A percentile compares a stretch with the other conserved stretches of the same genome.
These are phyloP conservation scores for Panonychus citri DNA, from an alignment of 1,140 invertebrate genomes.

Conservation along the genomic window DNA sequence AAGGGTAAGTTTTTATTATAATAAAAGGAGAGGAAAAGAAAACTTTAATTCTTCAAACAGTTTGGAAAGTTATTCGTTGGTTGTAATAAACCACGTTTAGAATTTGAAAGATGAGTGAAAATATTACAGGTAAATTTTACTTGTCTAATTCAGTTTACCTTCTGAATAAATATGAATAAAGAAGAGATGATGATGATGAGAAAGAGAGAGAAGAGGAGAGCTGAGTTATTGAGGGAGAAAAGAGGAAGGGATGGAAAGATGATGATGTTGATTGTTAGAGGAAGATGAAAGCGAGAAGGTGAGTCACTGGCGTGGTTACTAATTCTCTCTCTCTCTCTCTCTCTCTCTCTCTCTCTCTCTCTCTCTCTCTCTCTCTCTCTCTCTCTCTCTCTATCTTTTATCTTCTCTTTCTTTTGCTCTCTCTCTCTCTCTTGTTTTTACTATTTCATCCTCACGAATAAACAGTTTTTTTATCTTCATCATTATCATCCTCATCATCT, in stretches of 20 bases:
- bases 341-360: conserved; percentile 1
- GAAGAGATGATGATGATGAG: neutral
- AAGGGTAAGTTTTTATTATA: neutral
- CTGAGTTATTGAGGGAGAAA: neutral
- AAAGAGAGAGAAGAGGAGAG: neutral
- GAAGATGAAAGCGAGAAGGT: conserved; percentile 46
- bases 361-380: conserved; percentile 1
- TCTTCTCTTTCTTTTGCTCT: neutral
- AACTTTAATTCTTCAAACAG: neutral
- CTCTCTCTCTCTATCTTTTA: neutral
- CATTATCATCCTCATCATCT: too few relatives aligned
- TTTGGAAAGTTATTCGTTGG: neutral
- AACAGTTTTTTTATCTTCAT: too few relatives aligned
- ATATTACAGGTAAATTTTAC: too few relatives aligned
- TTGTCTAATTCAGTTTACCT: neutral
- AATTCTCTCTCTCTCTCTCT: neutral
- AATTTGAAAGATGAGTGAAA: neutral
- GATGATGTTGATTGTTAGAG: conserved; percentile 44
- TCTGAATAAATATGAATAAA: neutral
- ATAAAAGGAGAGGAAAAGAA: neutral
- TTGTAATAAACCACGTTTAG: neutral
- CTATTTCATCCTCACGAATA: too few relatives aligned
- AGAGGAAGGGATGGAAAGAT: neutral
- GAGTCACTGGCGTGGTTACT: neutral
- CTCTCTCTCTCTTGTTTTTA: neutral